Percentiles rank a stretch among this genome's conserved stretches.
These are phyloP conservation scores for Sterna hirundo DNA, from an alignment of 2,113 vertebrate genomes.

Conservation along the genomic window DNA sequence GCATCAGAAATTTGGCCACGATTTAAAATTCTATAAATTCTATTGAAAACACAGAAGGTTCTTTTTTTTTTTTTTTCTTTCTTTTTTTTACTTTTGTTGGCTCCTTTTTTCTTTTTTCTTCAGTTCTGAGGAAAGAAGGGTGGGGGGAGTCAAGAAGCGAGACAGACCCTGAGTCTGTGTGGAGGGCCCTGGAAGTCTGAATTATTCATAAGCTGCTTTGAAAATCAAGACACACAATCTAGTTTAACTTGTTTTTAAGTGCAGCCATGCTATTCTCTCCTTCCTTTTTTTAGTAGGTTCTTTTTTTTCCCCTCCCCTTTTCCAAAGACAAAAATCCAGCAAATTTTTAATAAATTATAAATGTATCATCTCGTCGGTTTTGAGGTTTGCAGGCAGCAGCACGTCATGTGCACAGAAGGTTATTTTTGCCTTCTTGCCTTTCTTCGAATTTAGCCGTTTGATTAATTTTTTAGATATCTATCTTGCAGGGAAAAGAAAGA, in stretches of 20 bases:
- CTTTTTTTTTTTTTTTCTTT: background rate
- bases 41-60: background rate
- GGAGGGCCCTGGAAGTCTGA: background rate
- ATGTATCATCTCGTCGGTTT: conserved; percentile 9
- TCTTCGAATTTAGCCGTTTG: conserved; percentile 45
- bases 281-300: background rate
- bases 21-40: background rate
- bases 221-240: conserved; percentile 16
- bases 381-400: conserved; percentile 33
- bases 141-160: background rate
- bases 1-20: background rate
- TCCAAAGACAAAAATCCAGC: conserved; percentile 47
- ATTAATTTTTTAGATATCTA: conserved; percentile 68
- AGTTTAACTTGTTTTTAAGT: conserved; percentile 31
- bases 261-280: background rate
- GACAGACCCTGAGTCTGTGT: background rate
- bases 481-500: conserved; percentile 24
- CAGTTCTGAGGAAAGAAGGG: background rate
- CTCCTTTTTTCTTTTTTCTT: background rate
- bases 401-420: background rate
- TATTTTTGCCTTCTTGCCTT: conserved; percentile 14
- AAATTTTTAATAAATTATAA: conserved; percentile 71
- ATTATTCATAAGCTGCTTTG: conserved; percentile 50
- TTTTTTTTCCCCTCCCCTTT: background rate
- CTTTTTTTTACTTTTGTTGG: background rate